Conservation (phyloP, 1,140 invertebrate species). For the Tetraneura akinire region DNA sequence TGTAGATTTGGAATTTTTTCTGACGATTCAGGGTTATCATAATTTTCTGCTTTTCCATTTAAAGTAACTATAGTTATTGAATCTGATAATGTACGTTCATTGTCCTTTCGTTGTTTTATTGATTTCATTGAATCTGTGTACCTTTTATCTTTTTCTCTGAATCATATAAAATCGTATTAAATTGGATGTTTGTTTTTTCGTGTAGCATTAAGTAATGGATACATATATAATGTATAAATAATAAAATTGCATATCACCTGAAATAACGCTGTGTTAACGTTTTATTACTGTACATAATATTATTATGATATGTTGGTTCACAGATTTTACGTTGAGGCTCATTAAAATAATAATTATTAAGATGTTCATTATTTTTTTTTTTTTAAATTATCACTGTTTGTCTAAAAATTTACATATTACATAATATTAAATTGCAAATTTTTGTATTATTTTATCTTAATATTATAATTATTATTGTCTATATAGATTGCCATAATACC, state of each 20-base stretch:
- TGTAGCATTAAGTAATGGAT: no score
- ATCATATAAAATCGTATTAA: neutral
- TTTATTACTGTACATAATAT: neutral
- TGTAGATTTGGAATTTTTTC: constrained; percentile 44
- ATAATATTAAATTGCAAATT: no score
- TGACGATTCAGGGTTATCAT: neutral
- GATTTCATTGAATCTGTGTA: constrained; percentile 8
- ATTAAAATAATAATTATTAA: no score
- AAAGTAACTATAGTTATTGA: constrained; percentile 35
- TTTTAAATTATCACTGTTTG: no score
- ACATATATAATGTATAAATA: neutral
- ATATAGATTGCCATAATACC: no score
- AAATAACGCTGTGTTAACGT: neutral
- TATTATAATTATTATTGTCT: no score
- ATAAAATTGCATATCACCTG: neutral
- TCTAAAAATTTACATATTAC: no score
- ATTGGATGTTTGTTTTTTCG: no score
- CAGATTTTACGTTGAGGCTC: no score
- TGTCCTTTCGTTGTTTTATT: neutral
- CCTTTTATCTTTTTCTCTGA: constrained; percentile 28
- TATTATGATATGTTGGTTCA: neutral
- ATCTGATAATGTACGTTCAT: neutral
- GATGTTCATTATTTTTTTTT: no score
- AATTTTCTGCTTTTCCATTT: constrained; percentile 28
- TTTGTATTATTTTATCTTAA: no score